Conservation (phyloP, 2,113 vertebrate species). For the Fulica atra region DNA sequence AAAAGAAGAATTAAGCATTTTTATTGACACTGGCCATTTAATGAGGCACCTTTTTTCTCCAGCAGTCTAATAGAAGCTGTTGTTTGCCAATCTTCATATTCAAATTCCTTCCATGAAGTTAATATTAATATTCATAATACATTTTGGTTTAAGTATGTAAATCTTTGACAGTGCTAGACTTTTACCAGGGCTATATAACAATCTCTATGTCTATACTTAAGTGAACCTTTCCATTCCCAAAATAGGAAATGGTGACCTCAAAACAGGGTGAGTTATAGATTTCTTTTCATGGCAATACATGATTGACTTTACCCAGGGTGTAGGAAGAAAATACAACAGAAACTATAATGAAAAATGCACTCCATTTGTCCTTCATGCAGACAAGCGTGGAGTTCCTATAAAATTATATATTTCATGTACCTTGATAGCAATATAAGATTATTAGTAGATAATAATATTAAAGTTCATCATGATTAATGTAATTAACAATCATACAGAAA, state of each 20-base stretch:
- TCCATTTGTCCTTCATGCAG: conserved; percentile 52
- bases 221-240: conserved; percentile 44
- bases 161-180: background rate
- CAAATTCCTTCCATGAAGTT: conserved; percentile 58
- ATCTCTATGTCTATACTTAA: conserved; percentile 11
- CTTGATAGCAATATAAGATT: conserved; percentile 28
- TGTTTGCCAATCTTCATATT: conserved; percentile 64
- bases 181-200: conserved; percentile 18
- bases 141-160: conserved; percentile 39
- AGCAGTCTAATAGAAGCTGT: conserved; percentile 13
- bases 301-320: conserved; percentile 36
- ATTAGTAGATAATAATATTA: conserved; percentile 44
- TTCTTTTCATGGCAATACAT: conserved; percentile 31
- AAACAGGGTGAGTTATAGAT: conserved; percentile 25
- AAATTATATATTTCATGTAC: conserved; percentile 6
- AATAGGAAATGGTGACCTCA: conserved; percentile 54
- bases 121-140: conserved; percentile 42
- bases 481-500: conserved; percentile 51
- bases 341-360: conserved; percentile 22
- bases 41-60: conserved; percentile 48
- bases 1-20: conserved; percentile 46
- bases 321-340: conserved; percentile 14
- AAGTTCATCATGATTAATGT: conserved; percentile 35
- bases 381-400: background rate
- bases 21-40: conserved; percentile 55